phyloP scores from a whole-genome alignment of 2,113 vertebrate genomes.

The Scolopax mira region DNA sequence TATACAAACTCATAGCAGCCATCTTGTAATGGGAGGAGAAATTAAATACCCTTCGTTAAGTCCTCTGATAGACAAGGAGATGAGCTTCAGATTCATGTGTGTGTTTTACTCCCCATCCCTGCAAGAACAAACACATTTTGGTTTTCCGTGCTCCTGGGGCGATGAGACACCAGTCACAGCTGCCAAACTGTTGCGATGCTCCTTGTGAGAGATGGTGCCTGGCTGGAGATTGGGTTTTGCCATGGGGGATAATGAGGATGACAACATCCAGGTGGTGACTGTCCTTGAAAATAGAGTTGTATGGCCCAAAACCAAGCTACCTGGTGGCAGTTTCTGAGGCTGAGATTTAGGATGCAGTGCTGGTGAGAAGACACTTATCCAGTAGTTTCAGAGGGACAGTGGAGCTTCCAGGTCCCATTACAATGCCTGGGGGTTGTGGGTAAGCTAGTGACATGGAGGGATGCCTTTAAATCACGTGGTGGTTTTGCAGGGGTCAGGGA shows the following conservation, averaged over 20 bases:
- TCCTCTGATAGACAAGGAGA: background rate
- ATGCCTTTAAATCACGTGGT: accelerated
- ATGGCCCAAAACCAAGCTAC: background rate
- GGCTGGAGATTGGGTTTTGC: background rate
- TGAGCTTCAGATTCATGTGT: background rate
- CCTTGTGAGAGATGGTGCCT: background rate
- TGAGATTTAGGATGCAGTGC: background rate
- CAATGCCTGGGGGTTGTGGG: background rate
- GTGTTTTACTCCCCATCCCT: background rate
- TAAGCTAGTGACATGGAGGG: background rate
- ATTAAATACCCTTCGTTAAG: background rate
- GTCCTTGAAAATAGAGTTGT: background rate
- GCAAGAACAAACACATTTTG: background rate
- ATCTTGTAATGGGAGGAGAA: background rate
- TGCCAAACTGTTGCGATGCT: background rate
- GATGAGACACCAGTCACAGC: background rate
- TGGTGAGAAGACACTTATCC: background rate
- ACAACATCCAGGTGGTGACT: background rate
- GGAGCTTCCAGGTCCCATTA: background rate
- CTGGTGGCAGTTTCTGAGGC: background rate
- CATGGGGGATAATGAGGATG: accelerated
- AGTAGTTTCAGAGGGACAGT: background rate
- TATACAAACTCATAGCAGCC: background rate
- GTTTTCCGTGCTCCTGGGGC: background rate
- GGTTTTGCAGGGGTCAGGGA: background rate